Conservation (phyloP, 1,140 invertebrate species). For the Tachypleus tridentatus region DNA sequence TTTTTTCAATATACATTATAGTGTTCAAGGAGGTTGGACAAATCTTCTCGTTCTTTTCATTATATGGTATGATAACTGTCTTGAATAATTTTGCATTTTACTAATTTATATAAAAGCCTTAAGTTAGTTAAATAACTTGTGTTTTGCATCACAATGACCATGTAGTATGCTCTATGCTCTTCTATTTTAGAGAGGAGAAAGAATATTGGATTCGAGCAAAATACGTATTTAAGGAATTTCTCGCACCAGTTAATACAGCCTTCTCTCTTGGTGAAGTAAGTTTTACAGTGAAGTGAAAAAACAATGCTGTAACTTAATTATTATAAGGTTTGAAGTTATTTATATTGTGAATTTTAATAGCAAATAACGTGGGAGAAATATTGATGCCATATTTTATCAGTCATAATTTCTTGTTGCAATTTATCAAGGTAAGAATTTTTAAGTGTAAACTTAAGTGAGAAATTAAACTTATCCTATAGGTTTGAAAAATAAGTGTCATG, state of each 20-base stretch:
- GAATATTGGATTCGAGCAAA: constrained; percentile 76
- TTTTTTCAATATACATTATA: neutral
- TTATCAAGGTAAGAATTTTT: neutral
- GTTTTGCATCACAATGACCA: constrained; percentile 29
- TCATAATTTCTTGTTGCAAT: constrained; percentile 8
- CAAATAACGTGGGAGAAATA: no score
- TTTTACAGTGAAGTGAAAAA: constrained; percentile 3
- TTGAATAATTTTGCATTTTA: no score
- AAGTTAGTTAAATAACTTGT: constrained; percentile 18
- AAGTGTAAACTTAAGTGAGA: no score
- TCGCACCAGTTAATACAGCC: constrained; percentile 44
- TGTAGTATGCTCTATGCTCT: constrained; percentile 31
- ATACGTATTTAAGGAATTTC: constrained; percentile 75
- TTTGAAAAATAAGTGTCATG: no score
- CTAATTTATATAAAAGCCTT: neutral
- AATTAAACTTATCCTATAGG: no score
- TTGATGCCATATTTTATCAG: neutral
- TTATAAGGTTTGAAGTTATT: no score
- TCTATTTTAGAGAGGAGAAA: constrained; percentile 51
- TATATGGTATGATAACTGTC: no score
- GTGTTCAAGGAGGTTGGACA: neutral
- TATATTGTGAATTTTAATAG: no score
- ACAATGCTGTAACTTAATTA: neutral
- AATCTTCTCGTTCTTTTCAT: neutral
- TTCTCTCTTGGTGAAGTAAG: constrained; percentile 36